Evolutionary conservation across 2,888 invertebrate species (phyloP).

Genomic region (Pimpla rufipes): DNA sequence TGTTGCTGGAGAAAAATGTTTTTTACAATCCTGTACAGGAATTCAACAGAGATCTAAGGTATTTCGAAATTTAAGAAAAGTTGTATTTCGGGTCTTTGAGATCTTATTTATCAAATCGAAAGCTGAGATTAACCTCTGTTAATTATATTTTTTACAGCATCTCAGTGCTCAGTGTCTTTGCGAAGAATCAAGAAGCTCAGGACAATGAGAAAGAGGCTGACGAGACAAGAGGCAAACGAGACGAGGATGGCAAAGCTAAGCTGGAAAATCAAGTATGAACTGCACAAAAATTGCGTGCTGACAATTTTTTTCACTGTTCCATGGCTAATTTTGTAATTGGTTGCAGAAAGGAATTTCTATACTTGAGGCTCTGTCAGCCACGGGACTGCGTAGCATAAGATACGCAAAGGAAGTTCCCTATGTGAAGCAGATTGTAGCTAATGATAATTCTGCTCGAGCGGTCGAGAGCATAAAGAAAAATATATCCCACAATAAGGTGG

Average conservation of each 20-base stretch:
- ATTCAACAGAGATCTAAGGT: conserved; percentile 97
- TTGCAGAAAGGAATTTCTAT: conserved; percentile 89
- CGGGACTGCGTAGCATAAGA: conserved; percentile 97
- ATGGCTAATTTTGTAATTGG: conserved; percentile 3
- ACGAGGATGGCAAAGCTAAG: conserved; percentile 18
- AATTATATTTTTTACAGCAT: conserved; percentile 57
- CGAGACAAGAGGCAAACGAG: neutral
- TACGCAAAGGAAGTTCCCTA: conserved; percentile 97
- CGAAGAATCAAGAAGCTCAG: conserved; percentile 53
- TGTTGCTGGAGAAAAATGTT: conserved; percentile 90
- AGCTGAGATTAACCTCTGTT: conserved; percentile 36
- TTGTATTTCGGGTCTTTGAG: neutral
- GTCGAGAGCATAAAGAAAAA: conserved; percentile 95
- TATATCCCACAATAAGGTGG: conserved; percentile 91
- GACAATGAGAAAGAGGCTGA: conserved; percentile 13
- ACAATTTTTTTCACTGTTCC: neutral
- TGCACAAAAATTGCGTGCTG: neutral
- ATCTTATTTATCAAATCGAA: neutral
- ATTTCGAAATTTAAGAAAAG: no score
- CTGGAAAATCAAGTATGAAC: neutral
- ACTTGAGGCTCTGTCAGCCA: conserved; percentile 97
- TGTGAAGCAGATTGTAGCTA: conserved; percentile 94
- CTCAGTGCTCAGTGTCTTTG: conserved; percentile 66
- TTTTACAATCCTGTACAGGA: conserved; percentile 99
- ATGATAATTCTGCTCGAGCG: conserved; percentile 94